phyloP scores from a whole-genome alignment of 2,888 invertebrate species.

The Gastracanthus pulcherrimus region DNA sequence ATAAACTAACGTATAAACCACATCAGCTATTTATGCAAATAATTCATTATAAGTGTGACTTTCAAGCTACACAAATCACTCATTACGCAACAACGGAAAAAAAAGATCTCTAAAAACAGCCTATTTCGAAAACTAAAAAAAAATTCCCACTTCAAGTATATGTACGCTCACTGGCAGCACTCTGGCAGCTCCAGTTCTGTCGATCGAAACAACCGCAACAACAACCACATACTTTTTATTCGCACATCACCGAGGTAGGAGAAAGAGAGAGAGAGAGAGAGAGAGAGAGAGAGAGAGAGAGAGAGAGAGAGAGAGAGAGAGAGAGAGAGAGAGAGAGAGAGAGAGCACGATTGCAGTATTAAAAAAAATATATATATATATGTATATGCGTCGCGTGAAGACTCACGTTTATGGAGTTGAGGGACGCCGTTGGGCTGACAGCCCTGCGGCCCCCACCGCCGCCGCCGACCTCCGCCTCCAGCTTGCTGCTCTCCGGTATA shows the following conservation, averaged over 20 bases:
- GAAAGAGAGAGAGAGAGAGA: neutral
- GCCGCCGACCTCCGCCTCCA: constrained; percentile 75
- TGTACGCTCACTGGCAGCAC: neutral
- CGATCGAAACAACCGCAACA: neutral
- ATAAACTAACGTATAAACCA: too few species aligned
- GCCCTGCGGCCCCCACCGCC: constrained; percentile 75
- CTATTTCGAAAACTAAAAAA: neutral
- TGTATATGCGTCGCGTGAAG: neutral
- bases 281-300: neutral
- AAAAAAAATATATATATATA: neutral
- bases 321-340: neutral
- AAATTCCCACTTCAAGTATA: neutral
- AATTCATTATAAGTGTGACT: too few species aligned
- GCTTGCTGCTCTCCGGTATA: constrained; percentile 65
- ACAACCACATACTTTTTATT: neutral
- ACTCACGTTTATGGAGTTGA: constrained; percentile 75
- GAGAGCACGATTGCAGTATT: too few species aligned
- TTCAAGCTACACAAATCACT: too few species aligned
- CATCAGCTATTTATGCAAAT: too few species aligned
- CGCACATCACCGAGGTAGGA: neutral
- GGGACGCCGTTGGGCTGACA: constrained; percentile 71
- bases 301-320: neutral
- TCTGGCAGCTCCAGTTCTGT: neutral
- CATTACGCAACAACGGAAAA: too few species aligned
- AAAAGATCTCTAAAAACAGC: neutral